phyloP scores from a whole-genome alignment of 2,797 vertebrate species.

The Syncerus caffer region DNA sequence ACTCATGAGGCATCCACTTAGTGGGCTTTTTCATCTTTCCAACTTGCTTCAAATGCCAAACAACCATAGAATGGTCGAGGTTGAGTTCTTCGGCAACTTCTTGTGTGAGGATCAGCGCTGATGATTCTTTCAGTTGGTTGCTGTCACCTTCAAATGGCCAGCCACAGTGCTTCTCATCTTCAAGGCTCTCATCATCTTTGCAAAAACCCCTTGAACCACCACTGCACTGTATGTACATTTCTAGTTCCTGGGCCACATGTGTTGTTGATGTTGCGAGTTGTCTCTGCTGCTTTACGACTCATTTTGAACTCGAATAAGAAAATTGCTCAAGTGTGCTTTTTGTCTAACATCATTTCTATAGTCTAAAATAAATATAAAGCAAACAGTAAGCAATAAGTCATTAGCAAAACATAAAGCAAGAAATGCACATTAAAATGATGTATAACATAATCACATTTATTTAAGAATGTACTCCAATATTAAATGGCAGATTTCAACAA shows the following conservation, averaged over 20 bases:
- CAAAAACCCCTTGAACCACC: not conserved
- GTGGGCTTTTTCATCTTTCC: not conserved
- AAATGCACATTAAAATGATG: not conserved
- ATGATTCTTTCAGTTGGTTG: not conserved
- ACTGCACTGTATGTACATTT: not conserved
- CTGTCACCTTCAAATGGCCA: not conserved
- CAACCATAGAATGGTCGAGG: not conserved
- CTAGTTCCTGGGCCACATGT: not conserved
- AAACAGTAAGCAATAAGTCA: not conserved
- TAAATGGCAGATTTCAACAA: not conserved
- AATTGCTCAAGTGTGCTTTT: not conserved
- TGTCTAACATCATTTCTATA: not conserved
- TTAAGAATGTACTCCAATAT: not conserved
- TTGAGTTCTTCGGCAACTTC: not conserved
- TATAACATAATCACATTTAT: not conserved
- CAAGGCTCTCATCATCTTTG: not conserved
- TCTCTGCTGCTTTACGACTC: not conserved
- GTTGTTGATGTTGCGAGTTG: not conserved
- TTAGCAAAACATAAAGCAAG: not conserved
- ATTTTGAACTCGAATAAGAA: not conserved
- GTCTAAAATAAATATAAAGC: not conserved
- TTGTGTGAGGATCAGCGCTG: not conserved
- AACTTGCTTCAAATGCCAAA: not conserved
- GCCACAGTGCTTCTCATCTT: not conserved
- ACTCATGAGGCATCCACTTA: not conserved